These are phyloP conservation scores for Corapipo altera DNA, from an alignment of 2,113 vertebrate species.

Conservation along the genomic window DNA sequence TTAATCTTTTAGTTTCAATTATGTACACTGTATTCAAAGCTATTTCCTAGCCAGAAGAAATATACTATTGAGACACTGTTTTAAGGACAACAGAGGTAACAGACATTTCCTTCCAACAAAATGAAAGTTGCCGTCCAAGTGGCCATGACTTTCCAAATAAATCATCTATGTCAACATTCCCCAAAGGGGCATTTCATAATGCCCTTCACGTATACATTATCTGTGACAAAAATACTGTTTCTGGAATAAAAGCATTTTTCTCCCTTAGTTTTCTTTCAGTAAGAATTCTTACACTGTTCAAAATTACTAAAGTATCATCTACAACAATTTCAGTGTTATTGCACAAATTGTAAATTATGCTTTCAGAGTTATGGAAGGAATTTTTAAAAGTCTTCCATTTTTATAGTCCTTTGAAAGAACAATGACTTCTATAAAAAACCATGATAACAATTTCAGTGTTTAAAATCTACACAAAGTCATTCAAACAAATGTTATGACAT, in stretches of 20 bases:
- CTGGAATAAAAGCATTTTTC: slow-evolving; percentile 64
- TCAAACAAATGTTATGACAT: slow-evolving; percentile 86
- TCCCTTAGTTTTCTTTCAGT: slow-evolving; percentile 52
- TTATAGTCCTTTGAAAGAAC: slow-evolving; percentile 69
- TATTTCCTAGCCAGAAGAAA: not conserved
- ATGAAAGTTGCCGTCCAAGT: slow-evolving; percentile 7
- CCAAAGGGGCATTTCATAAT: slow-evolving; percentile 50
- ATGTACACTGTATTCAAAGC: not conserved
- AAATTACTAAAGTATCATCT: slow-evolving; percentile 65
- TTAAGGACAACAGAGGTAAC: not conserved
- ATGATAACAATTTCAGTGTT: slow-evolving; percentile 77
- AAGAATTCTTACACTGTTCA: slow-evolving; percentile 65
- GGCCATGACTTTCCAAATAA: slow-evolving; percentile 18
- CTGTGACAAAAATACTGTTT: slow-evolving; percentile 55
- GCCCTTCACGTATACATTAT: slow-evolving; percentile 50
- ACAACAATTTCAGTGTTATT: slow-evolving; percentile 65
- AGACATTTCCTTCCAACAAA: slow-evolving; percentile 35
- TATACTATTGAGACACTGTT: not conserved
- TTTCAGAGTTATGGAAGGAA: slow-evolving; percentile 69
- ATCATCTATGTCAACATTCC: slow-evolving; percentile 23
- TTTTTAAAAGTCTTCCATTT: slow-evolving; percentile 64
- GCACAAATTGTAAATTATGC: slow-evolving; percentile 70
- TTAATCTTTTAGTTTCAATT: not conserved
- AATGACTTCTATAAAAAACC: slow-evolving; percentile 73
- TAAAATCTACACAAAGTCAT: slow-evolving; percentile 78